These are phyloP conservation scores for Sigmodon hispidus DNA, from an alignment of 2,113 vertebrate species.

Conservation along the genomic window DNA sequence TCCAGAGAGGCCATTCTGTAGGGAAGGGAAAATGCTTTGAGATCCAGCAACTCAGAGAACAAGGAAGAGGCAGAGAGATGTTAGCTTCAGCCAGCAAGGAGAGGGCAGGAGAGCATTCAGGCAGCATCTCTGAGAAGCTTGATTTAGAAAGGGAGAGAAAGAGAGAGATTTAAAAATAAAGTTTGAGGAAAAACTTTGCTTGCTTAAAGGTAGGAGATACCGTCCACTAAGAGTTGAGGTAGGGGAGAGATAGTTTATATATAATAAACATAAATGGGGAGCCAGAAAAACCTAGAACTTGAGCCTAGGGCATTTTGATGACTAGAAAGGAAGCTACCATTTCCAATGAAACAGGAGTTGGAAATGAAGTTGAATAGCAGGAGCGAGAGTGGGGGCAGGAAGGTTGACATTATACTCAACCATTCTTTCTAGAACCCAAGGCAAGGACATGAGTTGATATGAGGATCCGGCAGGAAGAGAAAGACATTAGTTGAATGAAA, in stretches of 20 bases:
- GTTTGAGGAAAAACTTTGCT: not conserved
- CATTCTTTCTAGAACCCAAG: not conserved
- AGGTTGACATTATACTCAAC: not conserved
- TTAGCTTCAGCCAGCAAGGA: not conserved
- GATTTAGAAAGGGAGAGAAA: not conserved
- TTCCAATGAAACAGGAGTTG: not conserved
- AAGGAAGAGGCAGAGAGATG: not conserved
- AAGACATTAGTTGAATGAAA: not conserved
- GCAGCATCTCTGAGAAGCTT: not conserved
- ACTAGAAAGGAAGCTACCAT: not conserved
- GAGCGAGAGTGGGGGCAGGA: not conserved
- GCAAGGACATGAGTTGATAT: not conserved
- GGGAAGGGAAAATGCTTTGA: not conserved
- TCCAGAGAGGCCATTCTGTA: not conserved
- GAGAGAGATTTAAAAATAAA: not conserved
- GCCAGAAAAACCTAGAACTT: not conserved
- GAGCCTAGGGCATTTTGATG: not conserved
- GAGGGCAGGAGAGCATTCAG: not conserved
- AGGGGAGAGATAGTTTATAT: not conserved
- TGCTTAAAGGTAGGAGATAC: not conserved
- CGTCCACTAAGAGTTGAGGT: not conserved
- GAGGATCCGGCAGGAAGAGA: not conserved
- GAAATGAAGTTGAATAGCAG: not conserved
- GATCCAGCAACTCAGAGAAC: not conserved
- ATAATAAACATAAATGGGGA: not conserved